Base-by-base conservation (phyloP, 2,888 invertebrate genomes). In the Morinoia aosen region DNA sequence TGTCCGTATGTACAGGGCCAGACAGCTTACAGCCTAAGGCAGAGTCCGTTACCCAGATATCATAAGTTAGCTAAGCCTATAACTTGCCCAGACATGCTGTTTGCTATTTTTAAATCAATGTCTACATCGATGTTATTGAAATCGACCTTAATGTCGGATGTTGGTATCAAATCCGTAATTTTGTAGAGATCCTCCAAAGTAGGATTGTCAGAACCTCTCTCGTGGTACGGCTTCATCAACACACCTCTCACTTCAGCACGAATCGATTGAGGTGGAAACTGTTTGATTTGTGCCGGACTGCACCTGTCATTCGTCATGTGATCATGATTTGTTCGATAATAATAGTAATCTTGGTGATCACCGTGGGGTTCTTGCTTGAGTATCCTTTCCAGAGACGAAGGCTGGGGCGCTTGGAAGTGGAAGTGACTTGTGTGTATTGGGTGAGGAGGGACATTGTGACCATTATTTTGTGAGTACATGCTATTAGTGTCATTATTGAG, bases 71-170 rank as follows among this genome's bases (percentile, higher is more conserved):
- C 64, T 40, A 95, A n/a, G 5, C 95, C 95, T 39, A 95, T n/a
- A 95, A 64, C 64, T 64, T 95, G 95, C 48, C 96, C 96, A 5
- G 96, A 96, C 94, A 95, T 96, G 48, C 96, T 96, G 90, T 96
- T 96, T 57, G 96, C 96, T n/a, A 96, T 95, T 88, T 96, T 96
- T 76, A 96, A 96, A 88, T 96, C 96, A 48, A 96, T 96, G 88
- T 96, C 96, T 58, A 96, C 95, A 94, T 96, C 96, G 57, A 96
- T 95, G 61, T 95, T 95, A 16, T 96, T 95, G 58, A 96, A 94
- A 58, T 96, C 96, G 61, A 96, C 94, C 88, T 96, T 96, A 58
- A 96, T 96, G 95, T 96, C 96, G 16, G 96, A 95, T 14, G 96
- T 94, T 58, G 96, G 95, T 88, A 96, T 96, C 95, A 96, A 96